Evolutionary conservation across 1,140 invertebrate species (phyloP).

Genomic region (Sinella curviseta): DNA sequence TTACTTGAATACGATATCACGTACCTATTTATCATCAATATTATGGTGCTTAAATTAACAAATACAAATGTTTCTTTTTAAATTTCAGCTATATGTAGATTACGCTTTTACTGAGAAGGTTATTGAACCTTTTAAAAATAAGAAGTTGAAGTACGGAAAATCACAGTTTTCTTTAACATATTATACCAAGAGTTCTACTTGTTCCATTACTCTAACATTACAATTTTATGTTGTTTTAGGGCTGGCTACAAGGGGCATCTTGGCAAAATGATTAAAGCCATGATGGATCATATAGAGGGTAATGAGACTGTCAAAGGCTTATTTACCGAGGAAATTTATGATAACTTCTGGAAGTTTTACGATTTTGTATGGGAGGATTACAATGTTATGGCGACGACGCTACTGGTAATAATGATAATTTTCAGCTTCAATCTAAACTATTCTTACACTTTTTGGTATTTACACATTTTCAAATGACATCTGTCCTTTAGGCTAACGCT

Average conservation of each 20-base stretch:
- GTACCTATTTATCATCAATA: too few relatives aligned
- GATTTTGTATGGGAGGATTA: slow-evolving; percentile 17
- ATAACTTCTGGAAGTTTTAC: slow-evolving; percentile 13
- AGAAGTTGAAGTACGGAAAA: slow-evolving; percentile 19
- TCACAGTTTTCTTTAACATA: too few relatives aligned
- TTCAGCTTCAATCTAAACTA: neutral
- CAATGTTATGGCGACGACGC: neutral
- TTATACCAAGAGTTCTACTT: too few relatives aligned
- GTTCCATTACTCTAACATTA: too few relatives aligned
- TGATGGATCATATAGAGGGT: neutral
- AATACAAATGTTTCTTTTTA: too few relatives aligned
- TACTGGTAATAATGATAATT: neutral
- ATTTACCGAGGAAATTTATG: neutral
- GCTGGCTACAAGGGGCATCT: slow-evolving; percentile 37
- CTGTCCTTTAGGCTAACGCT: neutral
- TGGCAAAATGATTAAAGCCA: neutral
- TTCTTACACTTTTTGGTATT: neutral
- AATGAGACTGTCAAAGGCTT: neutral
- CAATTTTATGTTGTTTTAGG: slow-evolving; percentile 13
- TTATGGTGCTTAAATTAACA: too few relatives aligned
- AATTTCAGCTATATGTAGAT: slow-evolving; percentile 32
- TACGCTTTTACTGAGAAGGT: slow-evolving; percentile 27
- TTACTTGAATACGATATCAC: neutral
- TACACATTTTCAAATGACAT: neutral
- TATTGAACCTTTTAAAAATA: slow-evolving; percentile 19